Evolutionary conservation across 2,113 vertebrate genomes (phyloP).

Genomic region (Drymodes brunneopygia): DNA sequence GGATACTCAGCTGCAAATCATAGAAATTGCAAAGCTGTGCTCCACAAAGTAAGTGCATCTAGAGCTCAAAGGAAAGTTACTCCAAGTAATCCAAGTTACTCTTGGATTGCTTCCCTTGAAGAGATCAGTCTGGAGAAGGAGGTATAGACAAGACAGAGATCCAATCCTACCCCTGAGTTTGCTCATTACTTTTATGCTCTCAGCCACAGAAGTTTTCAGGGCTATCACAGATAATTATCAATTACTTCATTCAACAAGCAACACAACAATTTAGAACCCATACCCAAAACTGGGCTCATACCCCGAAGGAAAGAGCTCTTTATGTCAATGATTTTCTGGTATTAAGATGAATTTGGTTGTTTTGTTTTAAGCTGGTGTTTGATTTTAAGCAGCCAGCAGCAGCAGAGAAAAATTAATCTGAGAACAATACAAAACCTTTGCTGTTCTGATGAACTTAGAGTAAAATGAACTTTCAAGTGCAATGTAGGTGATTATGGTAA

Average conservation of each 20-base stretch:
- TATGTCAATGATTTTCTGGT: background rate
- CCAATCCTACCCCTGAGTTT: background rate
- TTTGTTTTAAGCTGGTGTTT: background rate
- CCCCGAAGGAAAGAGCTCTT: background rate
- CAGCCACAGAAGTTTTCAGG: background rate
- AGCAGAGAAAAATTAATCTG: background rate
- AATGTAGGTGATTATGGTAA: background rate
- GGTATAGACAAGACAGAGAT: background rate
- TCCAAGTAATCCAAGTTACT: background rate
- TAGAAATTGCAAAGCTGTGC: background rate
- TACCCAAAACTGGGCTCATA: background rate
- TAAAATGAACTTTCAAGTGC: background rate
- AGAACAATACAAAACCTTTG: background rate
- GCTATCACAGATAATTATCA: background rate
- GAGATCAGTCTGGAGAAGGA: background rate
- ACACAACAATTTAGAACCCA: background rate
- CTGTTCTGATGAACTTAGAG: background rate
- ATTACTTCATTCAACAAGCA: background rate
- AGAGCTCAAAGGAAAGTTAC: background rate
- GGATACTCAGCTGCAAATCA: background rate
- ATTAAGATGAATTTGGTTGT: background rate
- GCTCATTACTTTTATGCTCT: background rate
- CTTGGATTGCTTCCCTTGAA: background rate
- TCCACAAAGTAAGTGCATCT: background rate
- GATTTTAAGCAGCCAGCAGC: background rate